Evolutionary conservation across 1,140 invertebrate species (phyloP).

Genomic region (Philotrypesis tridentata): DNA sequence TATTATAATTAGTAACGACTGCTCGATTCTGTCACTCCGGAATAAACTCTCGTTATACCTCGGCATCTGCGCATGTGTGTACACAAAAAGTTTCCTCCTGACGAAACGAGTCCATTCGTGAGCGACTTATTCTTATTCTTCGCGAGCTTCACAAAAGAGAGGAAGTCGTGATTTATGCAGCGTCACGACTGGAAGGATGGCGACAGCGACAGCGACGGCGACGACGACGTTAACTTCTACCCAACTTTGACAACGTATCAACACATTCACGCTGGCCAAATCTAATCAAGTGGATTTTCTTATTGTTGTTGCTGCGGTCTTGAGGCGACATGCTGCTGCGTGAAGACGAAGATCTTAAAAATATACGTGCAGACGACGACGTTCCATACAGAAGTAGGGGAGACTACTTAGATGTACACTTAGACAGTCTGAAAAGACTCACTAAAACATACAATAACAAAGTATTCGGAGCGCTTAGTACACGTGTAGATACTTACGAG

Average conservation of each 20-base stretch:
- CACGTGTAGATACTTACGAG: too few relatives aligned
- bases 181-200: neutral
- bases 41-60: neutral
- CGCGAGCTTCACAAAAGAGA: neutral
- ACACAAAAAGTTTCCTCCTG: neutral
- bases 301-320: too few relatives aligned
- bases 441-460: too few relatives aligned
- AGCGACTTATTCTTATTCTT: neutral
- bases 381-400: too few relatives aligned
- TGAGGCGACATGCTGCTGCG: conserved; percentile 62
- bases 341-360: neutral
- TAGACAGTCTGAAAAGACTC: too few relatives aligned
- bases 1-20: conserved; percentile 19
- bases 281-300: conserved; percentile 56
- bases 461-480: too few relatives aligned
- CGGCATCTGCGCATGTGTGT: neutral
- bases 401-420: too few relatives aligned
- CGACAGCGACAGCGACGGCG: neutral
- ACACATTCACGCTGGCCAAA: conserved; percentile 50
- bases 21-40: neutral
- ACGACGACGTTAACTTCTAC: too few relatives aligned
- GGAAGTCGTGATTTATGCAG: neutral
- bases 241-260: too few relatives aligned
- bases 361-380: neutral
- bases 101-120: neutral